These are phyloP conservation scores for Dryas iulia DNA, from an alignment of 1,140 invertebrate species.

Conservation along the genomic window DNA sequence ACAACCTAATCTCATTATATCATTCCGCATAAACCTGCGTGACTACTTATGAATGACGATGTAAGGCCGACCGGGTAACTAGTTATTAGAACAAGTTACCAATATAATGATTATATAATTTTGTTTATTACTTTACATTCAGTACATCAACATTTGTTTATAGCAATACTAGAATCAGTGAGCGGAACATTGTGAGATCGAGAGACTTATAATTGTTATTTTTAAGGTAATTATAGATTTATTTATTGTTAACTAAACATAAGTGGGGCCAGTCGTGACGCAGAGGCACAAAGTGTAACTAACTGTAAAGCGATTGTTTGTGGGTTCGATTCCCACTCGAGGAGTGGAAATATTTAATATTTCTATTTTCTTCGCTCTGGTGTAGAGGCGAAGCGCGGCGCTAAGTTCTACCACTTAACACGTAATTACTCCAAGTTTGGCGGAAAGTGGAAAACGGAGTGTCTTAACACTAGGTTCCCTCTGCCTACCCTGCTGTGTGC, in stretches of 20 bases:
- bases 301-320: too few relatives aligned
- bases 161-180: background rate
- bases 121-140: background rate
- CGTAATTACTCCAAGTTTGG: background rate
- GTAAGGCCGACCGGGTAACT: conserved; percentile 1
- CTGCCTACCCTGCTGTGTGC: background rate
- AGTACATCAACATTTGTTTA: background rate
- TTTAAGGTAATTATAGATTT: too few relatives aligned
- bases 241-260: too few relatives aligned
- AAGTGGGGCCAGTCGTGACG: too few relatives aligned
- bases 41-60: background rate
- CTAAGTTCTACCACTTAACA: background rate
- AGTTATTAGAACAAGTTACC: background rate
- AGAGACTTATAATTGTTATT: too few relatives aligned
- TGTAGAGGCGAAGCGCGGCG: background rate
- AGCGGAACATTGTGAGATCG: too few relatives aligned
- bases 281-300: too few relatives aligned
- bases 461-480: background rate
- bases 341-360: too few relatives aligned
- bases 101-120: background rate
- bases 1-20: background rate
- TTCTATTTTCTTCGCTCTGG: background rate
- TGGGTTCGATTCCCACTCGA: too few relatives aligned
- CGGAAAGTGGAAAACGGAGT: background rate
- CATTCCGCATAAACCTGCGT: background rate